Base-by-base conservation (phyloP, 2,888 invertebrate species). In the Mechanitis mazaeus region DNA sequence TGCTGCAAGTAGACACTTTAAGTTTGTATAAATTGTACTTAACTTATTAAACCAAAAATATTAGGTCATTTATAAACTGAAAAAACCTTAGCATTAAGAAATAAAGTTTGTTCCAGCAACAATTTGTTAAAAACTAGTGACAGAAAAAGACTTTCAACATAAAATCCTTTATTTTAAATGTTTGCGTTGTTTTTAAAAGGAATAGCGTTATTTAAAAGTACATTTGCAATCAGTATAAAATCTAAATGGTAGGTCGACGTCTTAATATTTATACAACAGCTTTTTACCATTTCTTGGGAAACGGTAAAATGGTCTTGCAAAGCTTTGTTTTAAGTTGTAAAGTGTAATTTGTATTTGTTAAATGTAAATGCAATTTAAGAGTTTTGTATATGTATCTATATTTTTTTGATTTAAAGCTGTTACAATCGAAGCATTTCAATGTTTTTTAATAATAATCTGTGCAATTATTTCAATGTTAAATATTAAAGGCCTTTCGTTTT, bases 11-110 rank as follows among this genome's bases (percentile, higher is more conserved):
- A 50, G 31, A 50, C 28, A 11, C 9, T 3, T 1, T 28, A 28
- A 31, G 31, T 50, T 50, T 50, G 50, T 50, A 31, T 50, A 50
- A 50, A 50, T 50, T 28, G 9, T 50, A 31, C 31, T 50, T 50
- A 50, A 28, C 31, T 6, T 31, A 7, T 7, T 28, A 50, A 31
- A 50, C 7, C 7, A 3, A 31, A 28, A 31, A 50, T 31, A 9
- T 28, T 9, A 9, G 3, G 42, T 42, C 7, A 9, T 42, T 42
- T 42, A 42, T 9, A 3, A 42, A 42, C 42, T 35, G 35, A 35
- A 35, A 35, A 35, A 35, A 35, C 42, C 6, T 3, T 42, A 11
- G 7, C 42, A 42, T 9, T 42, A 9, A 35, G 4, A 35, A 35
- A 35, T 35, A 35, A 35, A 35, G 35, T 35, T 35, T 35, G 35